Conservation (phyloP, 2,797 vertebrate genomes). For the Pangasius krempfi region DNA sequence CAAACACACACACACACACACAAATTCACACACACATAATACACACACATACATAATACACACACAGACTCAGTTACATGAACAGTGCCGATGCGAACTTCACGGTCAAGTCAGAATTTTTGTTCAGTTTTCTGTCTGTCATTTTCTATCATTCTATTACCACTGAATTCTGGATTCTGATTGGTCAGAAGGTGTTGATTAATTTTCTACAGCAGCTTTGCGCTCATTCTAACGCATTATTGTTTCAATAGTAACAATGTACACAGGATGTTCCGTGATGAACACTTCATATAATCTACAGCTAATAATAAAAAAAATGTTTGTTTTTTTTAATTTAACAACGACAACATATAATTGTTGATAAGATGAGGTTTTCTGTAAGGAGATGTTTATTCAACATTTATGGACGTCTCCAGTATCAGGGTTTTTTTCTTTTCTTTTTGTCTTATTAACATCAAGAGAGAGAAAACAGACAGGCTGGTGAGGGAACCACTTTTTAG, state of each 20-base stretch:
- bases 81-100: not conserved
- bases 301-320: no score
- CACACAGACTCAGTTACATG: not conserved
- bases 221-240: not conserved
- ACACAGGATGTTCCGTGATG: not conserved
- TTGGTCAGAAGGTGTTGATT: not conserved
- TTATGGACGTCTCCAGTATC: not conserved
- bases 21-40: not conserved
- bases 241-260: not conserved
- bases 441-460: not conserved
- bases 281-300: no score
- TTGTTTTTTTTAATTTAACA: not conserved
- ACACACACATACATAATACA: not conserved
- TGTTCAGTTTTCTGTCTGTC: not conserved
- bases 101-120: not conserved
- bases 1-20: constrained; percentile 41
- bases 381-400: not conserved
- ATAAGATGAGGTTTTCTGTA: not conserved
- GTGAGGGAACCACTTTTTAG: not conserved
- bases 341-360: not conserved
- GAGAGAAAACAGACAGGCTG: not conserved
- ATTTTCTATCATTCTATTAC: not conserved
- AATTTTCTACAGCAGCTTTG: not conserved
- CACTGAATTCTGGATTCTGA: not conserved
- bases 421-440: not conserved